phyloP scores from a whole-genome alignment of 2,113 vertebrate genomes.

The Coptodon bakossiorum region DNA sequence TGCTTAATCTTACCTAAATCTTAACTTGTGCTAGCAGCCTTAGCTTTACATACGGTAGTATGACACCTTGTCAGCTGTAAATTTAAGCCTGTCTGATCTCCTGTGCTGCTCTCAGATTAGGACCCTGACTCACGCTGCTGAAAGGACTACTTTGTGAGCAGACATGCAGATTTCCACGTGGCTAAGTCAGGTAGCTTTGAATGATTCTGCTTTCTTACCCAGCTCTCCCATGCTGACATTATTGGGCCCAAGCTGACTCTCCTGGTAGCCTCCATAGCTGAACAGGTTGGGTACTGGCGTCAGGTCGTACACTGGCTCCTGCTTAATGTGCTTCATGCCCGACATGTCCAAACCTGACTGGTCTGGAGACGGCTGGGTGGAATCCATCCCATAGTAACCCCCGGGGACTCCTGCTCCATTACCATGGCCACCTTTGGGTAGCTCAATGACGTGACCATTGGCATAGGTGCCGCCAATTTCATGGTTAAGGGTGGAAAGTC shows the following conservation, averaged over 20 bases:
- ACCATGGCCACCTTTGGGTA: conserved; percentile 82
- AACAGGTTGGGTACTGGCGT: conserved; percentile 97
- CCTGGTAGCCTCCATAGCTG: conserved; percentile 94
- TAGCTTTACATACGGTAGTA: not conserved
- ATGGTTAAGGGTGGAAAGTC: conserved; percentile 83
- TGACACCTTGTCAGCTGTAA: conserved; percentile 20
- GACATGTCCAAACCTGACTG: conserved; percentile 98
- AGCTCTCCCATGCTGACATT: conserved; percentile 90
- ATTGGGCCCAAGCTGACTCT: conserved; percentile 84
- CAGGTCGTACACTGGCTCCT: conserved; percentile 98
- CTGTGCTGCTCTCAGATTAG: conserved; percentile 37
- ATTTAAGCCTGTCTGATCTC: conserved; percentile 48
- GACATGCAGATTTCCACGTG: not conserved
- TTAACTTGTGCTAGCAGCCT: not conserved
- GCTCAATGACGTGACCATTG: conserved; percentile 88
- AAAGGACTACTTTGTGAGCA: not conserved
- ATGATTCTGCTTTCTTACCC: conserved; percentile 68
- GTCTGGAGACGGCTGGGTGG: conserved; percentile 94
- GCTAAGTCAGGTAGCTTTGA: not conserved
- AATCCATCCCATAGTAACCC: conserved; percentile 90
- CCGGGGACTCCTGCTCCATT: conserved; percentile 57
- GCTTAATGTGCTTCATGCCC: conserved; percentile 98
- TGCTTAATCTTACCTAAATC: not conserved
- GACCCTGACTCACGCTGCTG: conserved; percentile 27
- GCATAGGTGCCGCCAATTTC: conserved; percentile 88